phyloP scores from a whole-genome alignment of 1,140 invertebrate species.

The Drosophila obscura region DNA sequence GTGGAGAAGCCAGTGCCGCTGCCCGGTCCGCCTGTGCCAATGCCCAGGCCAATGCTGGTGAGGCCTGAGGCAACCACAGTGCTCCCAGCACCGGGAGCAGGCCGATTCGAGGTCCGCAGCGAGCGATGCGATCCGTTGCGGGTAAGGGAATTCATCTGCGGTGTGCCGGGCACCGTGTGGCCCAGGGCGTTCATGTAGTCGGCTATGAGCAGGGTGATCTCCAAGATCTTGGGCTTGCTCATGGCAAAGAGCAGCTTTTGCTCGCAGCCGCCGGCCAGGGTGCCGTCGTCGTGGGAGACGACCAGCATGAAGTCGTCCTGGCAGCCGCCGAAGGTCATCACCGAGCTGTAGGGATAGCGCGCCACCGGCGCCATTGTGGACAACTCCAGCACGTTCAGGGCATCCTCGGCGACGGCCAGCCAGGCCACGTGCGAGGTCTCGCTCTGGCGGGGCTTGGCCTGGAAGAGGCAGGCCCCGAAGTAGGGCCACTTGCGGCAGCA shows the following conservation, averaged over 20 bases:
- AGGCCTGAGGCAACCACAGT: no score
- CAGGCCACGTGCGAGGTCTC: constrained; percentile 90
- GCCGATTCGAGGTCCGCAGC: constrained; percentile 83
- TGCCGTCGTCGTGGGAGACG: constrained; percentile 91
- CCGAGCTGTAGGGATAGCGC: constrained; percentile 93
- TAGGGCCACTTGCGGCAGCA: constrained; percentile 98
- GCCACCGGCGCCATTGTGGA: constrained; percentile 94
- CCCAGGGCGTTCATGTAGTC: constrained; percentile 97
- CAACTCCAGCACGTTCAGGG: constrained; percentile 93
- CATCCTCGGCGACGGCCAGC: constrained; percentile 97
- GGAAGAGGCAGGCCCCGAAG: constrained; percentile 95
- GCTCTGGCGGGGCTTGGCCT: constrained; percentile 89
- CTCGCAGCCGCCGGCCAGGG: constrained; percentile 81
- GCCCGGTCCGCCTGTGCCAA: constrained; percentile 1
- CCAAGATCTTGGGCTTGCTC: constrained; percentile 93
- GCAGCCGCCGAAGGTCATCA: constrained; percentile 96
- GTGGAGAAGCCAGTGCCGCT: constrained; percentile 76
- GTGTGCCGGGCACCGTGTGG: constrained; percentile 89
- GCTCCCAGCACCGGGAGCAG: constrained; percentile 42
- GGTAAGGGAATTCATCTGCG: constrained; percentile 91
- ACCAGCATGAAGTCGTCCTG: constrained; percentile 98
- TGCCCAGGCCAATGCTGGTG: background rate
- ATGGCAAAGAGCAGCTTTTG: constrained; percentile 96
- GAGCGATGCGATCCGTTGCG: constrained; percentile 89
- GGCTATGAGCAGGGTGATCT: constrained; percentile 95